Base-by-base conservation (phyloP, 2,113 vertebrate species). In the Misgurnus mizolepis region DNA sequence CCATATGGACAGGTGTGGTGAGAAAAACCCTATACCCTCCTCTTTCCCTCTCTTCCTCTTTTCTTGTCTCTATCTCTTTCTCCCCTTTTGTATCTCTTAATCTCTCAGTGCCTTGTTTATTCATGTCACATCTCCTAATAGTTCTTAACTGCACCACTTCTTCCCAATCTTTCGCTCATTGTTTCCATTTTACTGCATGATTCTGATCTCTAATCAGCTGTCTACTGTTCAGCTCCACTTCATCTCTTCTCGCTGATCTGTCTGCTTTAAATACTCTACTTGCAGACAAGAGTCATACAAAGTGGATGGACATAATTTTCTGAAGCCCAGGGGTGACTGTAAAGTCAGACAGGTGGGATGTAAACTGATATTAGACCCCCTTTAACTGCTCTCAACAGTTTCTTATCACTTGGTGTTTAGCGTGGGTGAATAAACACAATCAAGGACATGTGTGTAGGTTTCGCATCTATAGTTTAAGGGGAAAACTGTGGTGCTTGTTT, bases 1-100 rank as follows among this genome's bases (percentile, higher is more conserved):
- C 55, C 58, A 75, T 27, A 64, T 50, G 41, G 58, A 64, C 73
- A 75, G 73, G 73, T 75, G 73, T 75, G 43, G 18, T 64, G 73
- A 49, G 58, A 39, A 75, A 64, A 62, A 64, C 8, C n/a, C n/a
- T 43, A 62, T 17, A 49, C 56, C 22, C 41, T 45, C 22, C 41
- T 45, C 55, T 45, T 73, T 73, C 45, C 18, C 40, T 60, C 14
- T 75, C 58, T 75, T 75, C 72, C 22, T 27, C n/a, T 14, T n/a
- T 41, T 62, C 27, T 62, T 5, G 6, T 53, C 12, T 15, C 39
- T 60, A 10, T 61, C 53, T 74, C 41, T 74, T 12, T 58, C 55
- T 49, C 27, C 14, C 22, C 34, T 41, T 72, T 58, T 72, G 34
- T 58, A 11, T 72, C 69, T 72, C 68, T 70, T 53, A 53, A 58